Percentiles rank a stretch among this genome's conserved stretches.
Evolutionary conservation across 2,113 vertebrate species (phyloP).

Genomic region (Ageneiosus marmoratus): DNA sequence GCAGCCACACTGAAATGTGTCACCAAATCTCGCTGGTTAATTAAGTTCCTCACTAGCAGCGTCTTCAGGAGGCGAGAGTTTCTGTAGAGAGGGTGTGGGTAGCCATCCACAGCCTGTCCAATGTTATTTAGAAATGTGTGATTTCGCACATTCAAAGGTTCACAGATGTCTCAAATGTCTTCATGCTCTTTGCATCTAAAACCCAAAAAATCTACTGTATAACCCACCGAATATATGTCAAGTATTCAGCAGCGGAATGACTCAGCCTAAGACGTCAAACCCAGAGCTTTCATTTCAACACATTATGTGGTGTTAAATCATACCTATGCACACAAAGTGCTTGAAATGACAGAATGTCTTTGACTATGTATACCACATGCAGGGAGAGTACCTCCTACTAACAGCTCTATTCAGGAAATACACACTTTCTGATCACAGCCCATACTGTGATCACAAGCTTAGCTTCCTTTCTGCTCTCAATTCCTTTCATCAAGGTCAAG

Average conservation of each 20-base stretch:
- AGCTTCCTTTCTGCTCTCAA: conserved; percentile 31
- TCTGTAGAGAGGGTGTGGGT: conserved; percentile 12
- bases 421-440: conserved; percentile 42
- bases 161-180: conserved; percentile 42
- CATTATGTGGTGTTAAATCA: neutral
- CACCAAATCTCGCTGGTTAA: conserved; percentile 42
- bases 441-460: conserved; percentile 35
- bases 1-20: conserved; percentile 42
- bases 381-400: conserved; percentile 42
- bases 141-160: conserved; percentile 41
- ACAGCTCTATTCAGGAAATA: conserved; percentile 32
- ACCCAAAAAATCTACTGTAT: conserved; percentile 9
- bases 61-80: conserved; percentile 26
- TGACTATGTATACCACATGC: conserved; percentile 21
- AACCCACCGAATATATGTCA: neutral
- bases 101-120: neutral
- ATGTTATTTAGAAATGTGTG: conserved; percentile 20
- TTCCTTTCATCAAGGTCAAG: conserved; percentile 49
- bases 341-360: neutral
- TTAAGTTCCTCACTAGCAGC: conserved; percentile 40
- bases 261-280: conserved; percentile 5
- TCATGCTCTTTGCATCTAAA: conserved; percentile 15
- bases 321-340: conserved; percentile 20
- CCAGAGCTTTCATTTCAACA: neutral
- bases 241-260: conserved; percentile 2